Evolutionary conservation across 2,888 invertebrate genomes (phyloP), one percentile per base, ranked within the genome.

Genomic region (Notodonta dromedarius): DNA sequence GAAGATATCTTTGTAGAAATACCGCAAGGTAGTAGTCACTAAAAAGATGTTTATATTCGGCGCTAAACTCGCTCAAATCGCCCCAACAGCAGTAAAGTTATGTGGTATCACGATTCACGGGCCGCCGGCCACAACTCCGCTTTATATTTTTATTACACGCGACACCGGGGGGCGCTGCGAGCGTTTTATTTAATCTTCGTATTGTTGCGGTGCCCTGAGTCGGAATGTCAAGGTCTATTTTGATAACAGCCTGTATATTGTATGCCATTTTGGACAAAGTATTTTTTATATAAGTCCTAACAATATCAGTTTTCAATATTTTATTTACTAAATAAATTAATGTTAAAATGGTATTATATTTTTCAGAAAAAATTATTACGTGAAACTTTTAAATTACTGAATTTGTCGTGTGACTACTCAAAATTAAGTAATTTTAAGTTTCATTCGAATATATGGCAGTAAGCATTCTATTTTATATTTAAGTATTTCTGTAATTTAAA

Each of bases 171-270:
- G 52, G 52, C 52, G 52, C 52, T 52, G 52, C 35, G 52, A 52
- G 52, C 24, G 52, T 24, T 52, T 32, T 24, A 52, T 52, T 52
- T 52, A 52, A 52, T 52, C 52, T 32, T 52, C 13, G 52, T 16
- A 52, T 52, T 52, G 52, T 52, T 52, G 46, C 16, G 50, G 16
- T 8, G 16, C 14, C 13, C 12, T 32, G 4, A 6, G 16, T n/a
- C n/a, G 16, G 50, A 46, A 50, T 50, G 50, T 50, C 50, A 50
- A 16, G 50, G 50, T 16, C 12, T 12, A 16, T 9, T 50, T 52
- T 52, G 32, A 52, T 16, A 52, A 52, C 52, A 52, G 13, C 52
- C 24, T 51, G 52, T 52, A 16, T 16, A 50, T 50, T 16, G 16
- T 11, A 50, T 50, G 14, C 16, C 4, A 16, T 11, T 46, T 46